Evolutionary conservation across 2,113 vertebrate genomes (phyloP), one percentile per base, ranked within the genome.

Genomic region (Epinephelus lanceolatus): DNA sequence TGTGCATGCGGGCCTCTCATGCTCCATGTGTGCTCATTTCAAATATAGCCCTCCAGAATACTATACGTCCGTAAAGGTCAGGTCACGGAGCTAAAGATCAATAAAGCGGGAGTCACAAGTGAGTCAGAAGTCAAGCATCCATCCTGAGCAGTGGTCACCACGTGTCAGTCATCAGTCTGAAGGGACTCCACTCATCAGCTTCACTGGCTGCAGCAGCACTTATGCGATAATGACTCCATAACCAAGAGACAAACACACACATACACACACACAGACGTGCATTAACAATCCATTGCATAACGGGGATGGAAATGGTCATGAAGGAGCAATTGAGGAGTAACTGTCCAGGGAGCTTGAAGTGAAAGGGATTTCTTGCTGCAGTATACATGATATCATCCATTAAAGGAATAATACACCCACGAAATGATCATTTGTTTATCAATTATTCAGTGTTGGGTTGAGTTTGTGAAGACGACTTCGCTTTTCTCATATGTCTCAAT

Each of bases 91-190:
- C 69, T 63, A 25, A 51, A 76, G 75, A 80, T 78, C 73, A 33
- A 85, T 84, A 7, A 69, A 71, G 57, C 9, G 4, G 19, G 73
- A 80, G 63, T 69, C 72, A 71, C 14, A 55, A 76, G 27, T 51
- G 21, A 81, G 62, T 74, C 71, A 76, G 27, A 51, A 69, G 87
- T 84, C 80, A 70, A 83, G 75, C 65, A 81, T 73, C 51, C 55
- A 68, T 81, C 59, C 76, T 71, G 66, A 82, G 62, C 70, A 27
- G 45, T 23, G 65, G 76, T 71, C 76, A 78, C 47, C 62, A 53
- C 59, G 65, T 72, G 87, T 71, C 86, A 71, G 53, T 78, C 77
- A 87, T 82, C 75, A 70, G 62, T 63, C 83, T 86, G 67, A 70
- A 72, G 79, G 65, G 61, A 59, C 76, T 86, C 49, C 33, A 18